A percentile compares a stretch with the other conserved stretches of the same genome.
Conservation (phyloP, 2,113 vertebrate genomes). For the Puffinus mauretanicus region DNA sequence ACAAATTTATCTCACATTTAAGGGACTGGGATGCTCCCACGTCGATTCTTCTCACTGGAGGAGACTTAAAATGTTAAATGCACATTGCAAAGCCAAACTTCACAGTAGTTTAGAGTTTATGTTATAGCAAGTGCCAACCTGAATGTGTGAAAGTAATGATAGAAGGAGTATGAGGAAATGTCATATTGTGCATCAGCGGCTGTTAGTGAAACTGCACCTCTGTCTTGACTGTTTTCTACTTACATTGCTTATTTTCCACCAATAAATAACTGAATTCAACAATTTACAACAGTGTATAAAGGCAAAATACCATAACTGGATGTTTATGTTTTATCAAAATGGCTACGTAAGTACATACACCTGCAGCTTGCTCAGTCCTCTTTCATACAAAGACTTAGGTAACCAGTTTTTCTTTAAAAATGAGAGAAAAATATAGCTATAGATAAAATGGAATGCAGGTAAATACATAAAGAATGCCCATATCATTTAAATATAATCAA, state of each 20-base stretch:
- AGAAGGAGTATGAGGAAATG: slow-evolving; percentile 19
- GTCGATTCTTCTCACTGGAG: not conserved
- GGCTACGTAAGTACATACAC: not conserved
- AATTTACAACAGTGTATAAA: not conserved
- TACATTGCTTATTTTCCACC: not conserved
- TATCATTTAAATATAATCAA: not conserved
- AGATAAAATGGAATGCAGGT: not conserved
- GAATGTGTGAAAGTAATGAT: slow-evolving; percentile 44
- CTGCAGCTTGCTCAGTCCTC: not conserved
- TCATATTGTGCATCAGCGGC: not conserved
- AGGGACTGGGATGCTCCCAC: slow-evolving; percentile 7
- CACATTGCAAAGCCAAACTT: slow-evolving; percentile 43
- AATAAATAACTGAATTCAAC: not conserved
- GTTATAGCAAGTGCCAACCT: not conserved
- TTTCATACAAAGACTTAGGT: not conserved
- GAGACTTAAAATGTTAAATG: slow-evolving; percentile 52
- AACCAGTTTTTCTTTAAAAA: not conserved
- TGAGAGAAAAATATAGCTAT: not conserved
- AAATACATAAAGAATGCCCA: not conserved
- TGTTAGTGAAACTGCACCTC: not conserved
- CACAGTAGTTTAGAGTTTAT: not conserved
- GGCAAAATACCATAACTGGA: not conserved
- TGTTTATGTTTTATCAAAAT: not conserved
- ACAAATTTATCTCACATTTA: slow-evolving; percentile 51
- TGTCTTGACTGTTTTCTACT: not conserved